Percentiles rank a stretch among this genome's conserved stretches.
Conservation (phyloP, 2,888 invertebrate species). For the Drosophila paracracens region DNA sequence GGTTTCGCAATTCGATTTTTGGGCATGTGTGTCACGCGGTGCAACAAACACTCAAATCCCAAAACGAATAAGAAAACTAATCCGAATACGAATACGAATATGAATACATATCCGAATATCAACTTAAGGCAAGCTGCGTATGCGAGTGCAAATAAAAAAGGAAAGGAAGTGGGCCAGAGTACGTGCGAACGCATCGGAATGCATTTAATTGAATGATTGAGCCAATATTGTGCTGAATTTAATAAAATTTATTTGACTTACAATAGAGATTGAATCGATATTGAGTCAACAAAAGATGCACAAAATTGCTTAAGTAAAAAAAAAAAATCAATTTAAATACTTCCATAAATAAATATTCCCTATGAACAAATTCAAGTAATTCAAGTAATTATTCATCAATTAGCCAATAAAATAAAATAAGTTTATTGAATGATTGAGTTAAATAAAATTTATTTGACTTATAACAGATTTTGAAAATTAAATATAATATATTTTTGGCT, state of each 20-base stretch:
- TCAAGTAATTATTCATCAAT: not conserved
- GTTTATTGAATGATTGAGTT: not conserved
- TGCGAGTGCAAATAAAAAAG: slow-evolving; percentile 34
- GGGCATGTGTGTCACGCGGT: slow-evolving; percentile 71
- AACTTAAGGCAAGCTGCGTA: slow-evolving; percentile 34
- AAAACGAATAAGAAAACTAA: slow-evolving; percentile 10
- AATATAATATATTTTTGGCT: too few species aligned
- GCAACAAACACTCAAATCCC: slow-evolving; percentile 30
- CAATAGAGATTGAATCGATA: not conserved
- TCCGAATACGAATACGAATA: slow-evolving; percentile 1
- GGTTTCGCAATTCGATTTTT: slow-evolving; percentile 70
- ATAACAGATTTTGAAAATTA: too few species aligned
- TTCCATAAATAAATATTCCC: not conserved
- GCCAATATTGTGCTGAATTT: slow-evolving; percentile 12
- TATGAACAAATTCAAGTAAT: not conserved
- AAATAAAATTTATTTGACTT: not conserved
- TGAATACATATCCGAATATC: slow-evolving; percentile 22
- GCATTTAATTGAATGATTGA: slow-evolving; percentile 66
- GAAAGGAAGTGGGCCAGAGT: slow-evolving; percentile 54
- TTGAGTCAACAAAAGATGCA: not conserved
- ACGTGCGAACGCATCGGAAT: slow-evolving; percentile 70
- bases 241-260: slow-evolving; percentile 4
- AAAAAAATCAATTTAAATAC: too few species aligned
- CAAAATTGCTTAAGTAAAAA: too few species aligned
- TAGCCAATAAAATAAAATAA: not conserved